A percentile compares a stretch with the other conserved stretches of the same genome.
phyloP scores from a whole-genome alignment of 2,113 vertebrate genomes.

The Salvelinus fontinalis region DNA sequence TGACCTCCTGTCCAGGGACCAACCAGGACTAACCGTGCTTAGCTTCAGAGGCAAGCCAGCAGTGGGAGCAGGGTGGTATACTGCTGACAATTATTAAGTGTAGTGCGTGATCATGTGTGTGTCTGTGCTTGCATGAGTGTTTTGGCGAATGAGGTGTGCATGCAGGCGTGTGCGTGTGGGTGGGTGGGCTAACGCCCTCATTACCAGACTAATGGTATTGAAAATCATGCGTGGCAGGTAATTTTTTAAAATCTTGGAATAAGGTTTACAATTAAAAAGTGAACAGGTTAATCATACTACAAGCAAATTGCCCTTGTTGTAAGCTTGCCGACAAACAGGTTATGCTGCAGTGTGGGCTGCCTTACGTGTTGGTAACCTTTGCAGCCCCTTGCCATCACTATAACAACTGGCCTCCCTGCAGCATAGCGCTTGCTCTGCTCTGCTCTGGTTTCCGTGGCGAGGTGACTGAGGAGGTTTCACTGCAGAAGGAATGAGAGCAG shows the following conservation, averaged over 20 bases:
- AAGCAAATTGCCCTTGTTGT: conserved; percentile 56
- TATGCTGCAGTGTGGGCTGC: conserved; percentile 75
- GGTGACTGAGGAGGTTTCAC: conserved; percentile 60
- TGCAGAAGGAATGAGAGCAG: conserved; percentile 49
- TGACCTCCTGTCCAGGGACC: no score
- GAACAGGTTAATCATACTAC: conserved; percentile 36
- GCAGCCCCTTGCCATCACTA: conserved; percentile 64
- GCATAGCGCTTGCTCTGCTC: conserved; percentile 11
- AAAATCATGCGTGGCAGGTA: not conserved
- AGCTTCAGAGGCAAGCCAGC: no score
- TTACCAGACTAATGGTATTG: not conserved
- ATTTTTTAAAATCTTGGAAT: not conserved
- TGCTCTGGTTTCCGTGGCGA: conserved; percentile 59
- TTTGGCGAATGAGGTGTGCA: not conserved
- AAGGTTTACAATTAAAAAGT: not conserved
- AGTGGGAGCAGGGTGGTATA: no score
- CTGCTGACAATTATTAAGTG: no score
- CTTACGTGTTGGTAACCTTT: conserved; percentile 64
- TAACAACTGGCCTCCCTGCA: conserved; percentile 67
- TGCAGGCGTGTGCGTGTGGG: conserved; percentile 1
- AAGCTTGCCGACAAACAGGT: conserved; percentile 69
- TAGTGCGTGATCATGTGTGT: not conserved
- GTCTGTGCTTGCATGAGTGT: conserved; percentile 6
- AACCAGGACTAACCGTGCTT: no score
- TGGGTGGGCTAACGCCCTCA: not conserved